Percentiles rank a stretch among this genome's conserved stretches.
phyloP scores from a whole-genome alignment of 2,113 vertebrate genomes.

The Ahaetulla prasina region DNA sequence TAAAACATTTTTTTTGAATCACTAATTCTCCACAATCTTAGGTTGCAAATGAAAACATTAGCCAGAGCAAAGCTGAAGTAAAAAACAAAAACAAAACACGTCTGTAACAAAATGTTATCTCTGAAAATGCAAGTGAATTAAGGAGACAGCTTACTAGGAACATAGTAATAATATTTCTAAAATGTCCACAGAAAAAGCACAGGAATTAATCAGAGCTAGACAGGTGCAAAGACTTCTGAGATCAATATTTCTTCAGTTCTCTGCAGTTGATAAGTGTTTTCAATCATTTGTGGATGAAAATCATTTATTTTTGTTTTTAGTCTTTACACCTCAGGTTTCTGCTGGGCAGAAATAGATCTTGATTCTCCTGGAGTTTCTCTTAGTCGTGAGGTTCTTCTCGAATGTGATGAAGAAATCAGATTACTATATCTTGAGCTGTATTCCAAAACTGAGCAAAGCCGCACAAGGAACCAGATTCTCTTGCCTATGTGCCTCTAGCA shows the following conservation, averaged over 20 bases:
- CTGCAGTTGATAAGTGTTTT: slow-evolving; percentile 26
- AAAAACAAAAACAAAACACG: not conserved
- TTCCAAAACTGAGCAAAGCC: not conserved
- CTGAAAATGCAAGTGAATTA: not conserved
- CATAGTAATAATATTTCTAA: not conserved
- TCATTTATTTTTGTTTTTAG: not conserved
- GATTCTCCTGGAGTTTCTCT: not conserved
- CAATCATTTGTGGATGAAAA: slow-evolving; percentile 16
- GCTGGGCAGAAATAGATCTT: not conserved
- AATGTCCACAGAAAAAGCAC: not conserved
- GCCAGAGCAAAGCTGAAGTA: not conserved
- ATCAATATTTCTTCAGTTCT: slow-evolving; percentile 26
- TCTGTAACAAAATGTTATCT: not conserved
- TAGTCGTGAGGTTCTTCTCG: not conserved
- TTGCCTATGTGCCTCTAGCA: not conserved
- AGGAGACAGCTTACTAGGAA: not conserved
- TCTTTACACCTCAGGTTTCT: not conserved
- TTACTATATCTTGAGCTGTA: not conserved
- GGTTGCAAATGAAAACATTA: not conserved
- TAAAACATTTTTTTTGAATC: not conserved
- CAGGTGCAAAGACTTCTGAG: not conserved
- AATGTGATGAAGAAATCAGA: not conserved
- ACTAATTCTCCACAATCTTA: not conserved
- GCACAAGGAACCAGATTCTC: not conserved
- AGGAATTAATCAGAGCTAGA: slow-evolving; percentile 16